These are phyloP conservation scores for Harpagus bidentatus DNA, from an alignment of 2,113 vertebrate genomes.

Conservation along the genomic window DNA sequence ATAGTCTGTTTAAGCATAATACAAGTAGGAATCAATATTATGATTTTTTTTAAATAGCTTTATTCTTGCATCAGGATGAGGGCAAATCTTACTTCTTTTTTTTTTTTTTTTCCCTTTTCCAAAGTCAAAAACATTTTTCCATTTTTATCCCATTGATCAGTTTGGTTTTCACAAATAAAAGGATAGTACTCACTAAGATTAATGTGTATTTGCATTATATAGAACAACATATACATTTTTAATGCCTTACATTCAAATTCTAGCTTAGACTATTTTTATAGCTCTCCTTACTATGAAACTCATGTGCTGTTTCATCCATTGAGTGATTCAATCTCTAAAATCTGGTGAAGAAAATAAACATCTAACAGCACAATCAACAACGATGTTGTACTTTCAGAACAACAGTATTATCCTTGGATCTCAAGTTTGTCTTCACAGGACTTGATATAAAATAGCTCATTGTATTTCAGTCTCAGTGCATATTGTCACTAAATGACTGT, in stretches of 20 bases:
- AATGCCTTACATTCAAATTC: neutral
- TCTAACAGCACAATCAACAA: neutral
- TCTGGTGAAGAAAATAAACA: neutral
- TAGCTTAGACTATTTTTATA: neutral
- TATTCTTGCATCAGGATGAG: neutral
- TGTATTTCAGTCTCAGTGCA: neutral
- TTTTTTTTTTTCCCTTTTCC: neutral
- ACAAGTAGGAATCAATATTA: neutral
- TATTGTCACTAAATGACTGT: neutral
- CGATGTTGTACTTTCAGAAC: neutral
- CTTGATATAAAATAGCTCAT: neutral
- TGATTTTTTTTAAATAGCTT: neutral
- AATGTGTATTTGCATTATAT: neutral
- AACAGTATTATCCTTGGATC: neutral
- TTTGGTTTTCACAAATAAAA: neutral
- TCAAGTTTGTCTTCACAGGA: neutral
- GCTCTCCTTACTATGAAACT: neutral
- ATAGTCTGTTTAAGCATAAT: neutral
- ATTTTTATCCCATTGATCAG: neutral
- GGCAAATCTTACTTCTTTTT: neutral
- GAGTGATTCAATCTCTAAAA: neutral
- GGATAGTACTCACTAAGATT: neutral
- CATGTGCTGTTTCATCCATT: neutral
- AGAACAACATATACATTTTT: neutral
- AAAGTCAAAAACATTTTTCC: neutral